These are phyloP conservation scores for Cryptocheilus praepositus DNA, from an alignment of 2,888 invertebrate genomes.

Conservation along the genomic window DNA sequence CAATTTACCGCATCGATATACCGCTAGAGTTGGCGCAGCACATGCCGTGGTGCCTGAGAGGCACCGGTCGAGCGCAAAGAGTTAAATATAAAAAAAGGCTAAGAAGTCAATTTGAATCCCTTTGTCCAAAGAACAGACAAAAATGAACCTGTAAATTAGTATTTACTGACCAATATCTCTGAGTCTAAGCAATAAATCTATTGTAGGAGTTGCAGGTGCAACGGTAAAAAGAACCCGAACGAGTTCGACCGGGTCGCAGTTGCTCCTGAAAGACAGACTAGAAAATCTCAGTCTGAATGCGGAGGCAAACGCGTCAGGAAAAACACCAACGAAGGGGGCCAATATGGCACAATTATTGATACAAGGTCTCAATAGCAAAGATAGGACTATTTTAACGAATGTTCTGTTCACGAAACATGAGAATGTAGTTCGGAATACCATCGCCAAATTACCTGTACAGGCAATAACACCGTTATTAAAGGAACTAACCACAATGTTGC, in stretches of 20 bases:
- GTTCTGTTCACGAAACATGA: constrained; percentile 84
- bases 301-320: constrained; percentile 70
- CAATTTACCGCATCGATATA: too few relatives aligned
- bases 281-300: constrained; percentile 86
- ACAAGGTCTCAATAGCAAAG: constrained; percentile 91
- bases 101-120: too few relatives aligned
- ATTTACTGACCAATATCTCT: too few relatives aligned
- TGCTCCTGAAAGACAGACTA: constrained; percentile 89
- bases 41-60: too few relatives aligned
- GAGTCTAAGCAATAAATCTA: constrained; percentile 7
- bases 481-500: constrained; percentile 83
- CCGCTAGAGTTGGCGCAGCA: too few relatives aligned
- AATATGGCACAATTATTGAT: constrained; percentile 88
- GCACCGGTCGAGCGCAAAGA: too few relatives aligned
- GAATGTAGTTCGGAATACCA: constrained; percentile 83
- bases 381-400: constrained; percentile 82
- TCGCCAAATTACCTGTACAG: constrained; percentile 85
- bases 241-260: constrained; percentile 75
- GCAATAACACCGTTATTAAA: constrained; percentile 84
- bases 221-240: constrained; percentile 36
- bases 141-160: too few relatives aligned
- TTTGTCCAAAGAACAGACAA: too few relatives aligned
- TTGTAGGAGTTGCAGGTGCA: constrained; percentile 39
- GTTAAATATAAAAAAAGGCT: too few relatives aligned
- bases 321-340: constrained; percentile 76